Evolutionary conservation across 2,113 vertebrate species (phyloP).

Genomic region (Heterochromis multidens): DNA sequence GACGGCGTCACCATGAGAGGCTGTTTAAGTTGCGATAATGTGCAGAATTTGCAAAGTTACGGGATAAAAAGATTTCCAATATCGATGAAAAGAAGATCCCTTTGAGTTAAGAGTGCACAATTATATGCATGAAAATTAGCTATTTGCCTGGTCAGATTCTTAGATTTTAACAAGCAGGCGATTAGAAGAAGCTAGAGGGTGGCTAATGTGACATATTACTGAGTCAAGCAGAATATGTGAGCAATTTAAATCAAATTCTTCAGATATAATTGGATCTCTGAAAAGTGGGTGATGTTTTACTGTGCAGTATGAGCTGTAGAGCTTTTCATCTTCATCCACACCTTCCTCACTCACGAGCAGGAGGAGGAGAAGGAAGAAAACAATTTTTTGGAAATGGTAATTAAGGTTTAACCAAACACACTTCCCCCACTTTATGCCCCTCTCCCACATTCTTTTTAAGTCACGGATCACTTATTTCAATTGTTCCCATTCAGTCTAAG

Average conservation of each 20-base stretch:
- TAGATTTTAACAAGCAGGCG: background rate
- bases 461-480: background rate
- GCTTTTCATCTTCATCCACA: background rate
- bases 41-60: background rate
- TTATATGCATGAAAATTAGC: background rate
- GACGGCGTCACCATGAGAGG: background rate
- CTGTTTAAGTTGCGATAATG: background rate
- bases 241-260: background rate
- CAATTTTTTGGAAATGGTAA: background rate
- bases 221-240: background rate
- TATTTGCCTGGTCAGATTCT: background rate
- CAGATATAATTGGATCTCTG: background rate
- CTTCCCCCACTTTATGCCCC: background rate
- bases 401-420: background rate
- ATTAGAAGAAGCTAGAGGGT: background rate
- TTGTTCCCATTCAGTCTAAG: background rate
- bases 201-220: background rate
- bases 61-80: background rate
- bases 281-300: background rate
- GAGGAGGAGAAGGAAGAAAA: background rate
- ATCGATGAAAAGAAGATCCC: background rate
- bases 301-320: background rate
- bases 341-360: background rate
- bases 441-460: background rate
- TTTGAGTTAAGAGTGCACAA: background rate